Evolutionary conservation across 1,140 invertebrate species (phyloP), one percentile per base, ranked within the genome.

Genomic region (Vollenhovia emeryi): DNA sequence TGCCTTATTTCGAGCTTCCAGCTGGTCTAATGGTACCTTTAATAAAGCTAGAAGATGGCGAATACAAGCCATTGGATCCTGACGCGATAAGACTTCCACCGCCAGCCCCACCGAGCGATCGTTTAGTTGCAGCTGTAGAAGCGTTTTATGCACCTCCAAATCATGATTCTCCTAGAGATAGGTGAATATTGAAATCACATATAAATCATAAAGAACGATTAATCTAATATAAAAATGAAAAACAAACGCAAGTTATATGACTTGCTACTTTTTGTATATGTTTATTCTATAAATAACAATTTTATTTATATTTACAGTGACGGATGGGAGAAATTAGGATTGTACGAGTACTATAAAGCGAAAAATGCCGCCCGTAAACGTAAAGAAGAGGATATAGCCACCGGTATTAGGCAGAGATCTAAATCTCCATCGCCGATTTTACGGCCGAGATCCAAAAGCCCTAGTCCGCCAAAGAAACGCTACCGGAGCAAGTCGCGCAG

Each of bases 301-400:
- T 33, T 59, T 7, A 15, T 40, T 74, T 57, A 5, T 75, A 18
- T 84, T 88, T 30, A 0, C 92, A 99, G 98, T 95, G 99, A 99
- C 93, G 99, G 99, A 55, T 99, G 99, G 99, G 99, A 99, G 93
- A 99, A 99, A 94, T 95, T 99, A 91, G 98, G 98, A 82, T 95
- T 99, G 27, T 99, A 99, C 94, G 99, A 99, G 95, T 99, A 99
- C 95, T 99, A 98, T 94, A 98, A 98, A 95, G 98, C 98, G 0
- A 99, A 99, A 95, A 98, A 98, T 95, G 96, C 96, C 62, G 98
- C 98, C 0, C 96, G 97, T 84, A 98, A 98, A 92, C 96, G 97
- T 88, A 99, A 98, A 94, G 98, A 99, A 92, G 97, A 98, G 64
- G 97, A 97, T 62, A 97, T 98, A 68, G 94, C 94, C 13, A 95